Conservation (phyloP, 2,113 vertebrate genomes). For the Ammodramus savannarum region DNA sequence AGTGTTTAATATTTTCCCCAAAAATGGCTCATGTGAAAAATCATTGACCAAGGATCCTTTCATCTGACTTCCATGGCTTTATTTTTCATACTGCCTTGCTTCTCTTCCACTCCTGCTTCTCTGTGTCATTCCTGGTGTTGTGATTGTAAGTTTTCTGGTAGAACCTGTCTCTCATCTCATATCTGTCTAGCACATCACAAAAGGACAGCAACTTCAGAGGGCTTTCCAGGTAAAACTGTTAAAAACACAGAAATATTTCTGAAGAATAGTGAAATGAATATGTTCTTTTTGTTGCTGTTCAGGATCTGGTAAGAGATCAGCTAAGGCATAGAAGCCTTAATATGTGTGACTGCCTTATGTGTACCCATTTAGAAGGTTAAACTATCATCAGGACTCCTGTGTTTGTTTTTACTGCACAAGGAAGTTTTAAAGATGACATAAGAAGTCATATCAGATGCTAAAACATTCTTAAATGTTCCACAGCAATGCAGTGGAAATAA, state of each 20-base stretch:
- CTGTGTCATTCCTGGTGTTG: background rate
- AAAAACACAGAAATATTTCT: background rate
- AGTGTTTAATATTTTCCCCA: background rate
- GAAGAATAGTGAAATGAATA: background rate
- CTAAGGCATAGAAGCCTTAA: slow-evolving; percentile 2
- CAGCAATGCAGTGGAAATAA: background rate
- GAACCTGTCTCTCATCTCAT: background rate
- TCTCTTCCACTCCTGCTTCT: background rate
- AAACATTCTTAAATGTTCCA: background rate
- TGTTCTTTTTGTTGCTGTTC: background rate
- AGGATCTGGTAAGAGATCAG: background rate
- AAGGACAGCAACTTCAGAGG: background rate
- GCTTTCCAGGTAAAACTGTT: background rate
- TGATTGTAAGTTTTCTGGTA: background rate
- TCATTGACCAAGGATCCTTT: background rate
- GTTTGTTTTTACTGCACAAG: background rate
- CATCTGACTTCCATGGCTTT: background rate
- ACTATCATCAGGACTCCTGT: background rate
- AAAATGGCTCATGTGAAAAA: background rate
- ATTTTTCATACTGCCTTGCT: background rate
- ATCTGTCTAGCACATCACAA: background rate
- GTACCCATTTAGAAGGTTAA: slow-evolving; percentile 74
- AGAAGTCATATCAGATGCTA: background rate
- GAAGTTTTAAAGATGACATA: background rate
- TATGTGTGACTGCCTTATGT: slow-evolving; percentile 63